Conservation (phyloP, 1,140 invertebrate species). For the Trichogramma pretiosum region DNA sequence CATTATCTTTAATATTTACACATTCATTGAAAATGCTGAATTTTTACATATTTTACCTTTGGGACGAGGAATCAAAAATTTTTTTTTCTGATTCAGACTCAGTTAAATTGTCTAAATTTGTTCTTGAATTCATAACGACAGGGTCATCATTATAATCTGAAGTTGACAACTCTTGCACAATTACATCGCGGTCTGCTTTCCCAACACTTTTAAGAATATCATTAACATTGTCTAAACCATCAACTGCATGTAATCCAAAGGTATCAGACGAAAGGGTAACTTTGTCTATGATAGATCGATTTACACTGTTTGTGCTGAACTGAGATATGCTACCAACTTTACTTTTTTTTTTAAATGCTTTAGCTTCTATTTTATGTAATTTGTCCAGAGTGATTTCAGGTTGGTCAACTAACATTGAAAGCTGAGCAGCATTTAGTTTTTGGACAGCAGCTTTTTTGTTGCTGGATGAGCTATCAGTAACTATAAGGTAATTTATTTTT, state of each 20-base stretch:
- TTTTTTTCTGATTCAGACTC: constrained; percentile 8
- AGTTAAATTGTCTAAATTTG: not conserved
- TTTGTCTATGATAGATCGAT: too few species aligned
- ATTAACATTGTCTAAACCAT: too few species aligned
- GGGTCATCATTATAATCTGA: too few species aligned
- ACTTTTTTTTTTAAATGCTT: constrained; percentile 3
- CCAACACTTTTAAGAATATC: too few species aligned
- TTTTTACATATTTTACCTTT: too few species aligned
- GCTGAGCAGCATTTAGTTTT: constrained; percentile 53
- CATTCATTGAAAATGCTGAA: too few species aligned
- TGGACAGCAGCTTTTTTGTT: constrained; percentile 56
- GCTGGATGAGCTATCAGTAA: constrained; percentile 50
- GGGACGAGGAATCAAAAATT: not conserved
- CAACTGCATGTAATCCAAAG: too few species aligned
- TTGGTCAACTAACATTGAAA: constrained; percentile 54
- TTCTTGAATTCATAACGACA: not conserved
- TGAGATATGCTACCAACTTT: not conserved
- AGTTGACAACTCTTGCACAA: too few species aligned
- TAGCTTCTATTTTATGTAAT: constrained; percentile 41
- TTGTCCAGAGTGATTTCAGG: constrained; percentile 48
- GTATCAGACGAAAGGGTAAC: too few species aligned
- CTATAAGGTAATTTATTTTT: too few species aligned
- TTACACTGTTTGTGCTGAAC: not conserved
- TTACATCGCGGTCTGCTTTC: too few species aligned
- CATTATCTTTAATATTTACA: too few species aligned